Base-by-base conservation (phyloP, 2,888 invertebrate genomes). In the Rhorus exstirpatorius region DNA sequence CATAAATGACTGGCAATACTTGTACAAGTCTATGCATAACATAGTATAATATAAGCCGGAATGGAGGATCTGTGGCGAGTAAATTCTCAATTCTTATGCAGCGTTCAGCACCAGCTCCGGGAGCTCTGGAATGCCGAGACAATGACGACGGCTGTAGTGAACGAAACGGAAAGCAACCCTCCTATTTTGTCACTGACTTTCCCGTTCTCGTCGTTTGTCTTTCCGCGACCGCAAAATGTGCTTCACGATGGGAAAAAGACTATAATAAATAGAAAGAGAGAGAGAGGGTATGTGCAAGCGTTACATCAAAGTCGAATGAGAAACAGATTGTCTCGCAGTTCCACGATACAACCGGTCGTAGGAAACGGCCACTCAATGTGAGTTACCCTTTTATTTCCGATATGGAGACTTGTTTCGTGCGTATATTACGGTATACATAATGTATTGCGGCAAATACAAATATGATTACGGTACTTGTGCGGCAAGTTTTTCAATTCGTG, bases 21-120 rank as follows among this genome's bases (percentile, higher is more conserved):
- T 41, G 10, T 21, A 24, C 38, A 35, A 35, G 8, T 31, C 6
- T 17, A n/a, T n/a, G n/a, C 17, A 19, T 21, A 53, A 38, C 68
- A 70, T 61, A n/a, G 41, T 21, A 46, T 67, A 67, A 31, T 51
- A 51, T 12, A 6, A 2, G 17, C 67, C 12, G 3, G 17, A 31
- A 1, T 41, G 41, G 8, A 41, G 10, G 35, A n/a, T 31, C 31
- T 2, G 31, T 2, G 6, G 41, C 35, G 14, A 70, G 53, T 63
- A 70, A 55, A 70, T 78, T 78, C 63, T 63, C 53, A 53, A 70
- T 70, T 70, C 70, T 70, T 44, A 31, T 60, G 61, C 41, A 44
- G 53, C 55, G n/a, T 58, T 58, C 35, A 35, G 58, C 31, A 55
- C 17, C 58, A 51, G 21, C 51, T 51, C 24, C 19, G 21, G 8